These are phyloP conservation scores for Coilia nasus DNA, from an alignment of 2,797 vertebrate genomes.

Conservation along the genomic window DNA sequence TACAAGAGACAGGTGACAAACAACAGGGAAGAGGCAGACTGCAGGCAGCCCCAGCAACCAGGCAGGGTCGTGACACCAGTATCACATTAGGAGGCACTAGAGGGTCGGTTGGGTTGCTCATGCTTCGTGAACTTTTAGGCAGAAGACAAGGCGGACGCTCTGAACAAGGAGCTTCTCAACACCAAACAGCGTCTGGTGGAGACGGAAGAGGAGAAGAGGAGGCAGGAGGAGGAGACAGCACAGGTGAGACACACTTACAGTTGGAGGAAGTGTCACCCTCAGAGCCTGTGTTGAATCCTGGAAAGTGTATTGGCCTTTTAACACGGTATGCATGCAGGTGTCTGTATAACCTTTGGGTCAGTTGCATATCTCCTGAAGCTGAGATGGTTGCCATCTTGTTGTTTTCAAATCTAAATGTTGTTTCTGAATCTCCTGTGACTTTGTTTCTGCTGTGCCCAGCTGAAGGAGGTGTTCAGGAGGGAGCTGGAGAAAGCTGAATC, in stretches of 20 bases:
- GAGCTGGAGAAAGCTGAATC: constrained; percentile 95
- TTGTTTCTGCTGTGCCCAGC: constrained; percentile 66
- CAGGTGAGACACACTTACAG: constrained; percentile 75
- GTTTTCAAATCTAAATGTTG: neutral
- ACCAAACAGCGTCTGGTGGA: constrained; percentile 96
- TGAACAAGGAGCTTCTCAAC: constrained; percentile 96
- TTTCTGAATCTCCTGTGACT: neutral
- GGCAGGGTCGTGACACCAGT: too few species aligned
- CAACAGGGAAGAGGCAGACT: too few species aligned
- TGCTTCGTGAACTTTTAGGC: constrained; percentile 71
- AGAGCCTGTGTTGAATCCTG: neutral
- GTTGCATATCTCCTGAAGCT: too few species aligned
- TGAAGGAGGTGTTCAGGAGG: constrained; percentile 97
- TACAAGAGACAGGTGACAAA: too few species aligned
- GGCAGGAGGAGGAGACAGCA: constrained; percentile 93
- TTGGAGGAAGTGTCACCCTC: neutral
- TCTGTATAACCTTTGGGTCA: too few species aligned
- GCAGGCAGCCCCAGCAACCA: too few species aligned
- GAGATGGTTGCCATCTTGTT: too few species aligned
- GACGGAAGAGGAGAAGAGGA: constrained; percentile 93
- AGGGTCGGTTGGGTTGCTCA: constrained; percentile 16
- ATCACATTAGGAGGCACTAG: too few species aligned
- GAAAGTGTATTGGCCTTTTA: neutral
- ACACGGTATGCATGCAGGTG: too few species aligned
- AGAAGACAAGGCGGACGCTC: constrained; percentile 95